Conservation (phyloP, 2,888 invertebrate genomes). For the Blera fallax region DNA sequence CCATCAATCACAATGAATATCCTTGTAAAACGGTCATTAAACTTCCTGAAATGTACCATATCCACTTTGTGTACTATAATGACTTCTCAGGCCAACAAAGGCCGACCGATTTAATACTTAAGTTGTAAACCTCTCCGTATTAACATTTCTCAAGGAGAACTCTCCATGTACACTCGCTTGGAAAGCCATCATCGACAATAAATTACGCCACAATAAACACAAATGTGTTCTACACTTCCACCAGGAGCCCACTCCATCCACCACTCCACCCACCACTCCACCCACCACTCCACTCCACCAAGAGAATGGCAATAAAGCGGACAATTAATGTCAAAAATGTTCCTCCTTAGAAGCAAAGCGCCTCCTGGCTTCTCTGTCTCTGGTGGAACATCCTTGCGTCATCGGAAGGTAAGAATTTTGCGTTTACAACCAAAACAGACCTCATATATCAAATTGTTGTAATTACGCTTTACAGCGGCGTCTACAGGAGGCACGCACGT, state of each 20-base stretch:
- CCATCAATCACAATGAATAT: conserved; percentile 53
- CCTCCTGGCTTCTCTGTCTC: not conserved
- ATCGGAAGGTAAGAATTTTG: conserved; percentile 20
- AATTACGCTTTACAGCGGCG: conserved; percentile 13
- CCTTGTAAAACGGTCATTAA: conserved; percentile 57
- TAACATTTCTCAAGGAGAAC: not conserved
- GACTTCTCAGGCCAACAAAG: conserved; percentile 10
- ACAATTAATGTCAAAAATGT: conserved; percentile 62
- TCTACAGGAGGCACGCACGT: not conserved
- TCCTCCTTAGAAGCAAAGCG: not conserved
- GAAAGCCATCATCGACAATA: conserved; percentile 28
- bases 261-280: not conserved
- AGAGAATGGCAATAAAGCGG: conserved; percentile 53
- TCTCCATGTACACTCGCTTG: not conserved
- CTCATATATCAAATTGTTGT: conserved; percentile 57
- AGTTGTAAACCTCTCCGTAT: conserved; percentile 27
- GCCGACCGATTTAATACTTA: conserved; percentile 18
- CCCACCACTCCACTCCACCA: not conserved
- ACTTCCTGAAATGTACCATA: conserved; percentile 21
- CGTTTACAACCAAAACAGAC: conserved; percentile 37
- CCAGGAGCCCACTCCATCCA: not conserved
- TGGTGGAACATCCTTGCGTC: not conserved
- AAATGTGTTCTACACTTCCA: not conserved
- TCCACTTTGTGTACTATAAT: conserved; percentile 30
- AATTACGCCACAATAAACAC: conserved; percentile 41